Base-by-base conservation (phyloP, 37 sponge, comb jelly and placozoan genomes). In the Ephydatia muelleri region DNA sequence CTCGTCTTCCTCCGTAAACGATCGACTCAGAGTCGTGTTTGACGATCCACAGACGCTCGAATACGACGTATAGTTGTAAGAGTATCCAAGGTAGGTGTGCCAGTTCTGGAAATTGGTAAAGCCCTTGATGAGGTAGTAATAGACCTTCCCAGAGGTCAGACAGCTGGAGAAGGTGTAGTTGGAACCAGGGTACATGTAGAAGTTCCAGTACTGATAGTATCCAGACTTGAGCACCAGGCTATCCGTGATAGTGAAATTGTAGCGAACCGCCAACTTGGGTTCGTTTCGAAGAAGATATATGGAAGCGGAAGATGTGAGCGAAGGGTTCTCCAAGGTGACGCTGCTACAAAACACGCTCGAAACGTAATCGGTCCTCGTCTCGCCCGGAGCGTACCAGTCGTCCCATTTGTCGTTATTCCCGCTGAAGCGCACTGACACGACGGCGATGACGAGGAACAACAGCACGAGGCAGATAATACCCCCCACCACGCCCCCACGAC, bases 101-200 rank as follows among this genome's bases (percentile, higher is more conserved):
- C 88, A 88, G 25, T 27, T 29, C 0, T 88, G 37, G 73, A 77
- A 88, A 27, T 77, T 88, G 21, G 27, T 68, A 3, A 23, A 77
- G 0, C 88, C 88, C 30, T 88, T 75, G 37, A 88, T 82, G 70
- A 88, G 9, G 34, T 74, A 77, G 49, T 70, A 76, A 3, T 32
- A 9, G 29, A 72, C 19, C 3, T 33, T 1, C 4, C 70, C 72
- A 0, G 49, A 43, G 5, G 12, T 34, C 0, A 38, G 23, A 70
- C 88, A 88, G 65, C 32, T 70, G 11, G 48, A 48, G 13, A 79
- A 3, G 5, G 12, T 77, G 16, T 76, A 35, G 0, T 8, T 66
- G 28, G 88, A 88, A 2, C 83, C 83, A 3, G 76, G 88, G 65
- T 88, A 38, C 37, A 82, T 47, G 37, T 76, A 77, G 49, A 68